Base-by-base conservation (phyloP, 2,888 invertebrate species). In the Caenorhabditis doughertyi region DNA sequence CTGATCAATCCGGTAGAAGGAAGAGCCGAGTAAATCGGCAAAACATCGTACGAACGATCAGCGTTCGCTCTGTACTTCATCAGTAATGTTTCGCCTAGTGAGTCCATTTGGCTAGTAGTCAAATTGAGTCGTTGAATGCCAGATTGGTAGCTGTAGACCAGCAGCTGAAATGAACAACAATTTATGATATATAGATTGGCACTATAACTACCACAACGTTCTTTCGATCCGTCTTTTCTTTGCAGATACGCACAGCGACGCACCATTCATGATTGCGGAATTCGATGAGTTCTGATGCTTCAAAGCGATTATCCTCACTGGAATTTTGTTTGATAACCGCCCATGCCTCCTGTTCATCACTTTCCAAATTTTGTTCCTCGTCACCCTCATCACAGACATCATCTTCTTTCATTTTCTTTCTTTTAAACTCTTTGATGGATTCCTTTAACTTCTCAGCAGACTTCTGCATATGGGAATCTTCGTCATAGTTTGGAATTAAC, bases 91-190 rank as follows among this genome's bases (percentile, higher is more conserved):
- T 49, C 60, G 3, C 55, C 49, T 16, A 67, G 25, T 2, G 60
- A 21, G 9, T 56, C 42, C 0, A 64, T 32, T 44, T 76, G 74
- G 39, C 25, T 16, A 0, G 4, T 21, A 3, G 32, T 23, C 9
- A 74, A n/a, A 1, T 21, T 7, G 0, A 81, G 29, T 4, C 68
- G 53, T 13, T 81, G 64, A 21, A 81, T 65, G 8, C 74, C 74
- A 1, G 27, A 21, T 56, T 71, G 74, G 29, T 70, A 81, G 27
- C 74, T 76, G 70, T 71, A 81, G 27, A 81, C 44, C 0, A 74
- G 49, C 13, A 51, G 60, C 80, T 80, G 55, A 23, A 72, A 72
- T n/a, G n/a, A 5, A 9, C 35, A 11, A 5, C 13, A 7, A 42
- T 21, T 8, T 39, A 21, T 0, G 23, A 21, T 23, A 2, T 8